A percentile compares a stretch with the other conserved stretches of the same genome.
These are phyloP conservation scores for Panagrolaimus sp. DNA, from an alignment of 1,140 invertebrate genomes.

Conservation along the genomic window DNA sequence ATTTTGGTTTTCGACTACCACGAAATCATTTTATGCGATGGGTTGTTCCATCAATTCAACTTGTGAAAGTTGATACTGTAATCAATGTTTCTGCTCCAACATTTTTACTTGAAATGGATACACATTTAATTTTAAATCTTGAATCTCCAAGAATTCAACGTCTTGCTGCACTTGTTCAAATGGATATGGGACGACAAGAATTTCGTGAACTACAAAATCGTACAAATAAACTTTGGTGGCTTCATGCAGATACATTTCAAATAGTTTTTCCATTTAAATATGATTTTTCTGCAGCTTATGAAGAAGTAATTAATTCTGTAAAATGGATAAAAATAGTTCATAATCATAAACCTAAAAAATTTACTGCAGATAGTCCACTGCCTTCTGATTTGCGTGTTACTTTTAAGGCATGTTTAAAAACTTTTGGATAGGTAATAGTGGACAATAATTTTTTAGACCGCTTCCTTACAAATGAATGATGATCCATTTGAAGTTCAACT, in stretches of 20 bases:
- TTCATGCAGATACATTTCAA: slow-evolving; percentile 69
- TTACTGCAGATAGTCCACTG: slow-evolving; percentile 67
- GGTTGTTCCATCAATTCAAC: slow-evolving; percentile 44
- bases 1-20: slow-evolving; percentile 37
- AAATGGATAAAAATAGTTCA: slow-evolving; percentile 87
- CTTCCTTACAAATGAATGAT: slow-evolving; percentile 83
- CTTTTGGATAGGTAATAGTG: neutral
- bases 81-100: slow-evolving; percentile 30
- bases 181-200: slow-evolving; percentile 41
- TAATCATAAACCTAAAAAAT: slow-evolving; percentile 67
- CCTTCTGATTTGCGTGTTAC: slow-evolving; percentile 73
- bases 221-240: slow-evolving; percentile 59
- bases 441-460: slow-evolving; percentile 60
- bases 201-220: slow-evolving; percentile 32
- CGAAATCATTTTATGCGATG: slow-evolving; percentile 44
- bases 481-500: slow-evolving; percentile 96
- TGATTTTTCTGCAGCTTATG: slow-evolving; percentile 83
- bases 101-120: slow-evolving; percentile 45
- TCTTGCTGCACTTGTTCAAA: slow-evolving; percentile 22
- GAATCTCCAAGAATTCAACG: slow-evolving; percentile 31
- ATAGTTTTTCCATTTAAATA: slow-evolving; percentile 84
- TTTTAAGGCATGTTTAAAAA: slow-evolving; percentile 70
- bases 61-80: slow-evolving; percentile 14
- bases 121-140: slow-evolving; percentile 39
- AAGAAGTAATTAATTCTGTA: slow-evolving; percentile 76